Base-by-base conservation (phyloP, 2,888 invertebrate genomes). In the Agrilus biguttatus region DNA sequence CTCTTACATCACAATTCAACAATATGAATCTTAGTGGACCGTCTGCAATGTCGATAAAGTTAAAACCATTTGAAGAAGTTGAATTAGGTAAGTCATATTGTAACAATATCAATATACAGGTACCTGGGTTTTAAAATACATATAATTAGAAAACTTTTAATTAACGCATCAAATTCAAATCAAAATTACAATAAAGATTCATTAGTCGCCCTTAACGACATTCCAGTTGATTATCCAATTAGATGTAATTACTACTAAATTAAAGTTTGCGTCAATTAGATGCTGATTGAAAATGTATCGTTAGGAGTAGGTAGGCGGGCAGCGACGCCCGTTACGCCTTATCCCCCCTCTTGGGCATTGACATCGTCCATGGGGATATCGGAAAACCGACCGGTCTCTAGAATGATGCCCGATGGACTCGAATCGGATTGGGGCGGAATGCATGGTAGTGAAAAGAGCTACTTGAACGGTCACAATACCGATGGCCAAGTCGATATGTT, bases 401-500 rank as follows among this genome's bases (percentile, higher is more conserved):
- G 57, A 19, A 59, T 66, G 56, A 52, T 66, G 43, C 61, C 65
- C 17, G 67, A 67, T 51, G 66, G 67, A 4, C 49, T 66, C 21
- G 65, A 65, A 35, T 62, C 66, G 2, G 66, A 67, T 36, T 66
- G 66, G 66, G 60, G 63, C 33, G 57, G 54, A 3, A 48, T 60
- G 12, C 61, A 58, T 39, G 56, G 55, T 14, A 51, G 53, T 8
- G 63, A 63, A 13, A 53, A 65, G 40, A 57, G 55, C 42, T 66
- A 60, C 46, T 50, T 66, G 13, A 66, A 66, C 44, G 66, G 66
- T 8, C 64, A 65, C 45, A 61, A 71, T n/a, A 63, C 72, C 42
- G 85, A 85, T 51, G 80, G 78, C 14, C 82, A 82, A 63, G 87
- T 88, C 37, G 90, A 90, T 60, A 89, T 88, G 88, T 68, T 92